Percentiles rank a stretch among this genome's conserved stretches.
Evolutionary conservation across 53 echinoderm and acorn worm genomes (phyloP).

Genomic region (Astropecten irregularis): DNA sequence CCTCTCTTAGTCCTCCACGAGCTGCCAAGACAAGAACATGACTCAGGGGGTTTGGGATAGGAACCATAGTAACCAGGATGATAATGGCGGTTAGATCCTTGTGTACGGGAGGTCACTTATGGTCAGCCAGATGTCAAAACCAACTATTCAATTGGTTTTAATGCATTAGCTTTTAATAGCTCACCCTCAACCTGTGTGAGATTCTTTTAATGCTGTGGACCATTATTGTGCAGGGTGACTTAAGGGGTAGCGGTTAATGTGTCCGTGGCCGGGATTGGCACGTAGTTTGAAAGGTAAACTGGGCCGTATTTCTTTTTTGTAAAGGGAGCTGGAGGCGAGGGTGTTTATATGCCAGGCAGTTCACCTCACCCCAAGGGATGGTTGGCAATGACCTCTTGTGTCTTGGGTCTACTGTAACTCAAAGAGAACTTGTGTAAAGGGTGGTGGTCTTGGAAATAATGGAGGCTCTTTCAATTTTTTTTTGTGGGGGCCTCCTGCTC

Average conservation of each 20-base stretch:
- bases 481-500: neutral
- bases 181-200: constrained; percentile 10
- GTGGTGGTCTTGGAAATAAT: constrained; percentile 9
- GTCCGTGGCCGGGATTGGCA: constrained; percentile 27
- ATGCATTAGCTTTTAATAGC: constrained; percentile 22
- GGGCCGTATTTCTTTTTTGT: neutral
- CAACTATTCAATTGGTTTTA: constrained; percentile 28
- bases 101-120: constrained; percentile 19
- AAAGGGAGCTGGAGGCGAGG: neutral
- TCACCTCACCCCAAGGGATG: constrained; percentile 21
- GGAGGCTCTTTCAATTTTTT: neutral
- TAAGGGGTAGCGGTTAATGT: constrained; percentile 25
- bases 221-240: constrained; percentile 5
- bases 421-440: neutral
- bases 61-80: neutral
- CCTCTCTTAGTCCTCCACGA: neutral
- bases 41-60: constrained; percentile 22
- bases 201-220: constrained; percentile 8
- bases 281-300: constrained; percentile 2
- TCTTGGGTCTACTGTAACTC: neutral
- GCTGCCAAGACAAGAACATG: neutral
- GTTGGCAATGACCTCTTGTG: constrained; percentile 41
- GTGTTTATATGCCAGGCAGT: neutral
- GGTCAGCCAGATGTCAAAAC: constrained; percentile 40
- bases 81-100: constrained; percentile 13